phyloP scores from a whole-genome alignment of 1,140 invertebrate species.

The Cecropterus lyciades region DNA sequence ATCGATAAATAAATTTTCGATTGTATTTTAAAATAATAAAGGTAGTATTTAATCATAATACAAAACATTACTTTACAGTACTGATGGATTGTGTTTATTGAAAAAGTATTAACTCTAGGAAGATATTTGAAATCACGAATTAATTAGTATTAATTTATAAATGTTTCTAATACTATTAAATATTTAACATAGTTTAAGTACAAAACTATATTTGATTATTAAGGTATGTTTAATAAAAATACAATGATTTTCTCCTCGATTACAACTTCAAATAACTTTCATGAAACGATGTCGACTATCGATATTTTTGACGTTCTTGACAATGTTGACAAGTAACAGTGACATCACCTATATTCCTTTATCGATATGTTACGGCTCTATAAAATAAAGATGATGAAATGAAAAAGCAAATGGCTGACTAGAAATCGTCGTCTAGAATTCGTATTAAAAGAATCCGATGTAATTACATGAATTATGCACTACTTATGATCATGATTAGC shows the following conservation, averaged over 20 bases:
- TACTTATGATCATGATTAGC: constrained; percentile 79
- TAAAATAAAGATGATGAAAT: constrained; percentile 57
- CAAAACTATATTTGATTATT: too few species aligned
- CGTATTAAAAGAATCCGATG: constrained; percentile 75
- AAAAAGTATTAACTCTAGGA: too few species aligned
- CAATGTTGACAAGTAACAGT: not conserved
- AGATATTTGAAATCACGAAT: too few species aligned
- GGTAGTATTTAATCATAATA: too few species aligned
- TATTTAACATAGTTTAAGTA: too few species aligned
- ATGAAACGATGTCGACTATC: not conserved
- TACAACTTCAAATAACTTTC: too few species aligned
- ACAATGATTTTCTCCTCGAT: too few species aligned
- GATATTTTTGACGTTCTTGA: not conserved
- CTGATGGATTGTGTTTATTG: too few species aligned
- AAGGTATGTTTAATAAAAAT: too few species aligned
- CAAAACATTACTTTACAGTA: too few species aligned
- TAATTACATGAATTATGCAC: constrained; percentile 80
- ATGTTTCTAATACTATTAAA: too few species aligned
- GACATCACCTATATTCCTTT: constrained; percentile 11
- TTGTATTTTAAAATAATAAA: not conserved
- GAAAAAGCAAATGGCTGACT: constrained; percentile 82
- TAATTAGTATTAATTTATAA: too few species aligned
- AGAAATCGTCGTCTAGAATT: constrained; percentile 70
- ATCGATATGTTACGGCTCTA: constrained; percentile 35
- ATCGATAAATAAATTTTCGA: not conserved